Percentiles rank a stretch among this genome's conserved stretches.
These are phyloP conservation scores for Tetrapedia diversipes DNA, from an alignment of 2,888 invertebrate genomes.

Conservation along the genomic window DNA sequence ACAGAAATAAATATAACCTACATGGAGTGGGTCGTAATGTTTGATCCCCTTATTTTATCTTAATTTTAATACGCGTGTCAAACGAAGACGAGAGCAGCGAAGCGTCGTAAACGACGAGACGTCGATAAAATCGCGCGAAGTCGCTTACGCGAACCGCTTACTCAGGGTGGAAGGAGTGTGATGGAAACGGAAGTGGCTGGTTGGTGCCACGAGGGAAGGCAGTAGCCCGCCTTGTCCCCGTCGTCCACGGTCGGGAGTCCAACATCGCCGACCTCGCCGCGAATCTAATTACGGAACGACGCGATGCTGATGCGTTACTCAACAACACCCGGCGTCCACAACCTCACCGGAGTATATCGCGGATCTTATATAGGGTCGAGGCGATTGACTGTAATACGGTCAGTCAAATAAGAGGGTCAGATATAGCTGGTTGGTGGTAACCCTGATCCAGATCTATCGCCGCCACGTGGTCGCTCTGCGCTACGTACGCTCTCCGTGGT, in stretches of 20 bases:
- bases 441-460: slow-evolving; percentile 82
- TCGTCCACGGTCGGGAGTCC: slow-evolving; percentile 37
- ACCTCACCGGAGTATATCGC: slow-evolving; percentile 42
- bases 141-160: no score
- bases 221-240: slow-evolving; percentile 9
- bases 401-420: slow-evolving; percentile 82
- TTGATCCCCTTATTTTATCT: no score
- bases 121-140: no score
- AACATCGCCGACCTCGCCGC: slow-evolving; percentile 44
- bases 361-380: slow-evolving; percentile 71
- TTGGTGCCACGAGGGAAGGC: no score
- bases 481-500: slow-evolving; percentile 16
- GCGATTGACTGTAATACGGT: slow-evolving; percentile 80
- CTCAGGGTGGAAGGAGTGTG: no score
- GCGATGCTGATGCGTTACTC: slow-evolving; percentile 73
- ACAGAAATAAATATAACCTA: no score
- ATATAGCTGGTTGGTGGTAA: slow-evolving; percentile 81
- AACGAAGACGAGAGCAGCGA: no score
- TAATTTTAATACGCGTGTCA: no score
- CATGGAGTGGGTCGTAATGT: no score
- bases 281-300: slow-evolving; percentile 73
- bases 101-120: no score
- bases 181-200: no score
- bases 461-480: slow-evolving; percentile 78
- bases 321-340: slow-evolving; percentile 62